These are phyloP conservation scores for Melanocharis versteri DNA, from an alignment of 2,113 vertebrate species.

Conservation along the genomic window DNA sequence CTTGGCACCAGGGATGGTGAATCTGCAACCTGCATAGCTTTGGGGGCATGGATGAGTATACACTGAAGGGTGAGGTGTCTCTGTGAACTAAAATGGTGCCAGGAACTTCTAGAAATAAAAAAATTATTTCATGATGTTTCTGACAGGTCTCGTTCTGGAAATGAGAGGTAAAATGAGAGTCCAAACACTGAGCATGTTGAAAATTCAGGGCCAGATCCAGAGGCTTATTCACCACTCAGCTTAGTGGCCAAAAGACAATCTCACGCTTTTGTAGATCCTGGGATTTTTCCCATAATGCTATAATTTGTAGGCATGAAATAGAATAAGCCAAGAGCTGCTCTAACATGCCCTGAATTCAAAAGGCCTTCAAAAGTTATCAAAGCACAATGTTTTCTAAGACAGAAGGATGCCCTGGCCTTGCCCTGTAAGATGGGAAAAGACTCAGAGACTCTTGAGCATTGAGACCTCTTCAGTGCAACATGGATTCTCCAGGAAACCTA, in stretches of 20 bases:
- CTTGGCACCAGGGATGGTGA: background rate
- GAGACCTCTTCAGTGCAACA: background rate
- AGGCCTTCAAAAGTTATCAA: background rate
- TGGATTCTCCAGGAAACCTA: background rate
- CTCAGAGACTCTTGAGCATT: background rate
- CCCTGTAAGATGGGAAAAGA: background rate
- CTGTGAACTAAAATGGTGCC: background rate
- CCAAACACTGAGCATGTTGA: rapidly evolving
- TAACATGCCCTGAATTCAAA: background rate
- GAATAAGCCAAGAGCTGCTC: background rate
- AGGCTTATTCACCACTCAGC: rapidly evolving
- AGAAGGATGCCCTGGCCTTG: background rate
- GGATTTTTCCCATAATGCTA: background rate
- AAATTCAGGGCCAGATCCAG: background rate
- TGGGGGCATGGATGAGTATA: rapidly evolving
- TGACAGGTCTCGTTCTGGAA: background rate
- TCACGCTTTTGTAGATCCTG: background rate
- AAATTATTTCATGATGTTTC: background rate
- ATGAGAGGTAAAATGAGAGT: background rate
- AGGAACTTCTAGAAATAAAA: background rate
- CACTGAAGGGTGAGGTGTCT: background rate
- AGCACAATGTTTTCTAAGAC: background rate
- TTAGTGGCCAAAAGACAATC: background rate
- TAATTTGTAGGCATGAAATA: background rate
- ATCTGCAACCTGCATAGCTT: background rate